Conservation (phyloP, 2,888 invertebrate genomes). For the Drosophila neotestacea region DNA sequence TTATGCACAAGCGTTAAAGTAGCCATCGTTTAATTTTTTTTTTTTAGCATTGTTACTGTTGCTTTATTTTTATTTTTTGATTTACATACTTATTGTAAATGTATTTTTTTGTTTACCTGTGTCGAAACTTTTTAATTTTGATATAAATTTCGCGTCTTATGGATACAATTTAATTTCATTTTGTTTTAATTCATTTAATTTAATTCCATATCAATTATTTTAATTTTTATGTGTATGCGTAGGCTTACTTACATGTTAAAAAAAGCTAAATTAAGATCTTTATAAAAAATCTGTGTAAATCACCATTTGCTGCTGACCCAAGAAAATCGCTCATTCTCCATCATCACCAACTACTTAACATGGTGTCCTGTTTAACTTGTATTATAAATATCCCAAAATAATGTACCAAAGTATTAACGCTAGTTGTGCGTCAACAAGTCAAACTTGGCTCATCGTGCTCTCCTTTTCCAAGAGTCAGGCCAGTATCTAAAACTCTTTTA, state of each 20-base stretch:
- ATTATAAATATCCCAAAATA: conserved; percentile 20
- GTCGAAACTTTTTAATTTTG: conserved; percentile 76
- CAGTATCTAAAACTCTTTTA: conserved; percentile 35
- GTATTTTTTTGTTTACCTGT: conserved; percentile 68
- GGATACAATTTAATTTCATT: conserved; percentile 51
- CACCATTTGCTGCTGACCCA: conserved; percentile 69
- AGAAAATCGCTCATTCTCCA: conserved; percentile 23
- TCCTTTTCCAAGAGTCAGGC: conserved; percentile 6
- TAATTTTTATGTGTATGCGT: conserved; percentile 50
- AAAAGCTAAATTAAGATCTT: conserved; percentile 65
- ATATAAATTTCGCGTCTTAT: conserved; percentile 74
- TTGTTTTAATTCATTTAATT: conserved; percentile 27
- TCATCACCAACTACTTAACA: conserved; percentile 23
- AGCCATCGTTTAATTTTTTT: conserved; percentile 41
- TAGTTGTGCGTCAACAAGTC: conserved; percentile 41
- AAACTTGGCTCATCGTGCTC: conserved; percentile 5
- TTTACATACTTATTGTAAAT: conserved; percentile 60
- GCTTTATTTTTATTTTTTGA: conserved; percentile 34
- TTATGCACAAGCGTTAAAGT: conserved; percentile 67
- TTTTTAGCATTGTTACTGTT: conserved; percentile 28
- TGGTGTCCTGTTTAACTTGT: conserved; percentile 11
- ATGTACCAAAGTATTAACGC: conserved; percentile 36
- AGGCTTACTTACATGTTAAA: conserved; percentile 52
- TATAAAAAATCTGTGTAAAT: conserved; percentile 71
- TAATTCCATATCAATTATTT: conserved; percentile 20